Evolutionary conservation across 2,888 invertebrate genomes (phyloP), one percentile per base, ranked within the genome.

Genomic region (Microchrysa polita): DNA sequence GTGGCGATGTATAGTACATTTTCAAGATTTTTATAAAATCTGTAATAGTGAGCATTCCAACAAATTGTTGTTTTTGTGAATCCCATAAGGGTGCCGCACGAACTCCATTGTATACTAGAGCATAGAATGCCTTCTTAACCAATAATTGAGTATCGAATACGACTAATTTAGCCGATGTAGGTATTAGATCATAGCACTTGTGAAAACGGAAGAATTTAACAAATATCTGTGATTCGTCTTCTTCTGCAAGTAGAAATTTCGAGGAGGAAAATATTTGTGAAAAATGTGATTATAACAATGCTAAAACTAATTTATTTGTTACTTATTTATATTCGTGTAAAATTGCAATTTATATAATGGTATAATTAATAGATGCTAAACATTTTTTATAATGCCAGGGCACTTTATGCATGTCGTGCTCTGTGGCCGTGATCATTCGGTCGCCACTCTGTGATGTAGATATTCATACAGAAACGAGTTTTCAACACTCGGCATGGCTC

Each of bases 131-230:
- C 86, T 98, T 98, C 87, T 97, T 96, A 78, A 98, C 98, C 79
- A 97, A 92, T 76, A 99, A 90, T 85, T 97, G 95, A 60, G 98
- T 99, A 87, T 99, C 99, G 86, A 99, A 99, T 76, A 99, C 97
- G 79, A 99, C 98, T 84, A 99, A 89, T 87, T 99, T 99, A 79
- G 98, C 97, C 81, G 98, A 98, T 76, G 97, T 98, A 76, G 99
- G 99, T 84, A 99, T 98, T 86, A 99, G 90, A 88, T 99, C 99
- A 88, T 99, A 99, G 86, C 98, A 98, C 87, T 97, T 97, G 90
- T 99, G 98, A 87, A 97, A 98, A 87, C 96, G 96, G 92, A 99
- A 98, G 89, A 99, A 99, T 86, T 97, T 97, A 80, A 96, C 96
- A 87, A 96, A 97, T 83, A 97, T 97, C 87, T 96, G 95, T 82